Base-by-base conservation (phyloP, 2,113 vertebrate genomes). In the Petroica traversi region DNA sequence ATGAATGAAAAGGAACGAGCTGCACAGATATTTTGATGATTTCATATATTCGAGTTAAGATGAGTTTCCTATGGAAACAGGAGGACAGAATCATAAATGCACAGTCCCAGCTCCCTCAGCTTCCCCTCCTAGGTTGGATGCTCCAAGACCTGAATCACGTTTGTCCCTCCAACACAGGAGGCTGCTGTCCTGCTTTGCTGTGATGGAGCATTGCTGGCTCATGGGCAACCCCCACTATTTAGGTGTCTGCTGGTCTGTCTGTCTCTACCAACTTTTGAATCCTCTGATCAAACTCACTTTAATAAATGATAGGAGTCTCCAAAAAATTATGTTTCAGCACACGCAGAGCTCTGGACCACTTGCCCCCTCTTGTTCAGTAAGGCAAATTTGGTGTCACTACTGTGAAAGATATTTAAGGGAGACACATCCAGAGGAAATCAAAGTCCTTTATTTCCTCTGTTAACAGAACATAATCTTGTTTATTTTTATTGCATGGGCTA, bases 341-440 rank as follows among this genome's bases (percentile, higher is more conserved):
- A 76, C 0, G 0, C 7, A 38, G 57, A 33, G 5, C 8, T 59
- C 48, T 67, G 7, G 26, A 34, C 2, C 14, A 36, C 31, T 66
- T 69, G 5, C 4, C 43, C 15, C 3, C 0, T 40, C 7, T 20
- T 62, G 1, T 24, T 51, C 0, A 0, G 11, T 28, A 14, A 49
- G 33, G 14, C 12, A 85, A 26, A 46, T 76, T 36, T 66, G 20
- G 24, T 55, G 26, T 31, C 46, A 19, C 19, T 5, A 17, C 12
- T 20, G 3, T 22, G 7, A 19, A 75, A 68, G 40, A 10, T 41
- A 68, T 64, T 76, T 75, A 48, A 84, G 36, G 22, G 17, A 76
- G 18, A 28, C 4, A 55, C 5, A 72, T 24, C 6, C 12, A 34
- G 7, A 29, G 29, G 18, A 83, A 85, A 79, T 23, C 5, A 77